Evolutionary conservation across 2,113 vertebrate genomes (phyloP), one percentile per base, ranked within the genome.

Genomic region (Myiozetetes cayanensis): DNA sequence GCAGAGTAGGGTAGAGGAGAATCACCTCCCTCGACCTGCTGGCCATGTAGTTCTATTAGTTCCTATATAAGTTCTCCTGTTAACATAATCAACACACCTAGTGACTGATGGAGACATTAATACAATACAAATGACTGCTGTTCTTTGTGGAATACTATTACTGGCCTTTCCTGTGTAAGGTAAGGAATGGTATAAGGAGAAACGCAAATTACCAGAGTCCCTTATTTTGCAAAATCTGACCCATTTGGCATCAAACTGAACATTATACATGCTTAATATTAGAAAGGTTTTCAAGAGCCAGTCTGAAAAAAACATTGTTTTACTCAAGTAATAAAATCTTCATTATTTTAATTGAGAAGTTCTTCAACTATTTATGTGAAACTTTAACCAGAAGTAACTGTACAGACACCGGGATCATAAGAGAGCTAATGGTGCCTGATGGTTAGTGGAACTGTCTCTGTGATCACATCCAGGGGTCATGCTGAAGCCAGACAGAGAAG

Each of bases 211-310:
- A 73, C 20, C 12, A 41, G 35, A 86, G 49, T n/a, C 27, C 56
- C 35, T 58, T 49, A 81, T 17, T 79, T 62, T 72, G 56, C 52
- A 91, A 92, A 94, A 75, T 72, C 39, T 75, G 52, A 67, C 27
- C 33, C n/a, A 39, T 20, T 10, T 75, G 47, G 25, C 31, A 86
- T 37, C 22, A 67, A 88, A 88, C 0, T 1, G 25, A 90, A 65
- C 11, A 31, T n/a, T 24, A 62, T 3, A 41, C 14, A 56, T 28
- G 6, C 31, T 41, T 85, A 83, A 39, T 4, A 49, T 21, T 37
- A 74, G 16, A 78, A 85, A 89, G 28, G 37, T 74, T 89, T 90
- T 89, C 49, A 86, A 77, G 22, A 91, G 87, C 4, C 0, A 0
- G 7, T 55, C 15, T 43, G 50, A 72, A 72, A 73, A 49, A 74